Evolutionary conservation across 2,113 vertebrate species (phyloP).

Genomic region (Opisthocomus hoazin): DNA sequence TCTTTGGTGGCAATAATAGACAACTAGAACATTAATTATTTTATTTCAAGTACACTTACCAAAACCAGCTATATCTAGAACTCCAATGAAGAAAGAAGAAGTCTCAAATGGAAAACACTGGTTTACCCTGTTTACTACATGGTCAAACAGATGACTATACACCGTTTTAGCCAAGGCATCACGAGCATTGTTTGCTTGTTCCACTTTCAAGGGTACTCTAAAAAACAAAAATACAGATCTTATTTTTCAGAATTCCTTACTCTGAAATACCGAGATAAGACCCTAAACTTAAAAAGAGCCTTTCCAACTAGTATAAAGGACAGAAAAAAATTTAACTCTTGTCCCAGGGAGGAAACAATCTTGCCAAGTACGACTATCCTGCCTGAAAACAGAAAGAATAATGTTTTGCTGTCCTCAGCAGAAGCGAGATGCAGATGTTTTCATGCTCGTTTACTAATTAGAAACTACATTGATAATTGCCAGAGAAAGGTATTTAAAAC

Average conservation of each 20-base stretch:
- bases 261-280: background rate
- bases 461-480: background rate
- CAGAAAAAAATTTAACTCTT: rapidly evolving
- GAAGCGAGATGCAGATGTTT: background rate
- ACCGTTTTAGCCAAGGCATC: slow-evolving; percentile 95
- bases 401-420: background rate
- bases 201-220: slow-evolving; percentile 95
- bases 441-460: background rate
- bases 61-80: slow-evolving; percentile 97
- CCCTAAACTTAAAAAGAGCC: background rate
- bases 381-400: background rate
- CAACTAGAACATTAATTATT: background rate
- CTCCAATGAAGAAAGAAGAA: slow-evolving; percentile 93
- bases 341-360: background rate
- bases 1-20: background rate
- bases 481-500: background rate
- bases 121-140: slow-evolving; percentile 94
- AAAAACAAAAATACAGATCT: background rate
- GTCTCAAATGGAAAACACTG: slow-evolving; percentile 95
- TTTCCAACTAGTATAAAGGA: background rate
- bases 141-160: slow-evolving; percentile 96
- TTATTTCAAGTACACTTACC: slow-evolving; percentile 71
- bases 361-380: background rate
- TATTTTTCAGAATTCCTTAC: background rate
- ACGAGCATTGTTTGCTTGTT: slow-evolving; percentile 94